Conservation (phyloP, 2,113 vertebrate species). For the Pongo abelii region DNA sequence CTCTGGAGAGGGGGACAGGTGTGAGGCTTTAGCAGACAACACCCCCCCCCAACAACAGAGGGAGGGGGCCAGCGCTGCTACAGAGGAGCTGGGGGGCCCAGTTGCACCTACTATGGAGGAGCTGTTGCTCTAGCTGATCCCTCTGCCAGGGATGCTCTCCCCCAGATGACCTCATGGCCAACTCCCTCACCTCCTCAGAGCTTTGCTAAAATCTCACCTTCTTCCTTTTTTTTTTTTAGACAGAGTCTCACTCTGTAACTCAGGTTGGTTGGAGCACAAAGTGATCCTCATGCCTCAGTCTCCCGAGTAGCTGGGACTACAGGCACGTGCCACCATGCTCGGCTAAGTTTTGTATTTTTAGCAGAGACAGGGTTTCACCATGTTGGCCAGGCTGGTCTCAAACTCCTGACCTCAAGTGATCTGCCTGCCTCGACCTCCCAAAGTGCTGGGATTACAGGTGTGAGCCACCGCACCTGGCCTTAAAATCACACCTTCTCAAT, state of each 20-base stretch:
- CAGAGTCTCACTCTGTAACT: too few relatives aligned
- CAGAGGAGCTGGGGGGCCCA: background rate
- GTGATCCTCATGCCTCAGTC: too few relatives aligned
- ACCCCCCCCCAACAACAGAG: background rate
- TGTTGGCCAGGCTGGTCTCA: too few relatives aligned
- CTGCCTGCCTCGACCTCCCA: too few relatives aligned
- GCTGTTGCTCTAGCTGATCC: background rate
- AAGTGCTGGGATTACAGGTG: too few relatives aligned
- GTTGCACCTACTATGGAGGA: background rate
- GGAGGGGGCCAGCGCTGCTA: background rate
- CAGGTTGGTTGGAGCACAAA: too few relatives aligned
- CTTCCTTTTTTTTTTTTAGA: too few relatives aligned
- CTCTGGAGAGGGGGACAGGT: background rate
- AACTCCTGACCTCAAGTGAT: too few relatives aligned
- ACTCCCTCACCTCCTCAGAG: background rate
- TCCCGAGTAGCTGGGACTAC: too few relatives aligned
- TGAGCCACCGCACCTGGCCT: too few relatives aligned
- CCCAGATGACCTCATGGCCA: background rate
- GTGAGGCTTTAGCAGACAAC: background rate
- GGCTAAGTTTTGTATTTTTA: too few relatives aligned
- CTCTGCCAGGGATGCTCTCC: background rate
- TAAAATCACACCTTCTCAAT: background rate
- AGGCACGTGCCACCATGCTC: fast-evolving
- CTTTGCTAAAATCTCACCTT: background rate
- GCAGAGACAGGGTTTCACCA: too few relatives aligned